phyloP scores from a whole-genome alignment of 2,888 invertebrate species.

The Microchrysa polita region DNA sequence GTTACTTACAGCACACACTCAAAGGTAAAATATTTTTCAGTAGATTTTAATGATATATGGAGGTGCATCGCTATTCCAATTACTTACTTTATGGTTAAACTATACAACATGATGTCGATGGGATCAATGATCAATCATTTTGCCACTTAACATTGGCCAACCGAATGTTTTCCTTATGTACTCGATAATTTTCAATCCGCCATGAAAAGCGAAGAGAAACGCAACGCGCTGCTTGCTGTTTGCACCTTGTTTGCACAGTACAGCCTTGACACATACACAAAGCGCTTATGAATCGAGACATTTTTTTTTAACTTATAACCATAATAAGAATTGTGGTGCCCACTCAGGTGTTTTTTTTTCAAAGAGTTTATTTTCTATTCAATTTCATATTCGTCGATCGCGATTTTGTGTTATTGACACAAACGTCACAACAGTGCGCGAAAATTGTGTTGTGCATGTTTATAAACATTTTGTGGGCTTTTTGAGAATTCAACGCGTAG shows the following conservation, averaged over 20 bases:
- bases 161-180: neutral
- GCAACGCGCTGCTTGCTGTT: no score
- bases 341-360: slow-evolving; percentile 29
- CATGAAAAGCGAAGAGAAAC: slow-evolving; percentile 22
- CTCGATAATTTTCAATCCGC: neutral
- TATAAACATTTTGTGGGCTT: neutral
- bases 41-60: no score
- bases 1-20: no score
- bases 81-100: no score
- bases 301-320: slow-evolving; percentile 39
- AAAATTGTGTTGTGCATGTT: no score
- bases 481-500: neutral
- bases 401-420: slow-evolving; percentile 31
- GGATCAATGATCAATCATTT: slow-evolving; percentile 23
- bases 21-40: no score
- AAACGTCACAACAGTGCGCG: slow-evolving; percentile 26
- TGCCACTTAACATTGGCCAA: neutral
- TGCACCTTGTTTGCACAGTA: no score
- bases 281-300: slow-evolving; percentile 19
- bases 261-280: slow-evolving; percentile 39
- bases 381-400: neutral
- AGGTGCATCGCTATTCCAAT: no score
- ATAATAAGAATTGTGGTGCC: slow-evolving; percentile 33
- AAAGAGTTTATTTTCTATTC: neutral
- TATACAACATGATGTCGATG: slow-evolving; percentile 6